Base-by-base conservation (phyloP, 2,797 vertebrate genomes). In the Argentina silus region DNA sequence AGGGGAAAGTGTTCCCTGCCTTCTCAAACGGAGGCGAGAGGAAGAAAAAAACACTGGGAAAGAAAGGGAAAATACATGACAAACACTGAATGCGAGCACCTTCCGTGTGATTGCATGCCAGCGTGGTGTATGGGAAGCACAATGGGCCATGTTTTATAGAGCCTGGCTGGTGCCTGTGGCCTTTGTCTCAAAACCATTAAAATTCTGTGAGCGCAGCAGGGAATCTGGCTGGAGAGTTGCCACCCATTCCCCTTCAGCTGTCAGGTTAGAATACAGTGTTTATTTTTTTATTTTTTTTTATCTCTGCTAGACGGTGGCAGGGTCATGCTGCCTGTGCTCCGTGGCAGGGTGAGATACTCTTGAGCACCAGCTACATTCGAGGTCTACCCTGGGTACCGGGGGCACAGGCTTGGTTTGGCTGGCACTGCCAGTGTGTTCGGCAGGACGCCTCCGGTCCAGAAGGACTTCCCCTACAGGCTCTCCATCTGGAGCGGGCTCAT, bases 171-270 rank as follows among this genome's bases (percentile, higher is more conserved):
- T 83, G 89, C 86, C 85, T 86, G 86, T 88, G 87, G 86, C 91
- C 91, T 92, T 93, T 93, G 93, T 93, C 86, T 91, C 85, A 59
- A 61, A 68, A 88, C 88, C 86, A 91, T 94, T 93, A 88, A 85
- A 88, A 93, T 93, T 92, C 88, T 86, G 84, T 86, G 87, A 78
- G 78, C 86, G 84, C 88, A 82, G 84, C 85, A 70, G 84, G 87
- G 79, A 86, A 87, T 80, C 81, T 74, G 78, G 85, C 83, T 89
- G 86, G 89, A 91, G 81, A 67, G 27, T 63, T 81, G 90, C 91
- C 91, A 92, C 88, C 71, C 84, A 89, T 92, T 89, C 85, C 88
- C 87, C 89, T 90, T 92, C 87, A 86, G 87, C 90, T 91, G 89
- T 92, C 90, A 90, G 91, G 89, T 91, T 90, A 81, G 87, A 93